phyloP scores from a whole-genome alignment of 2,113 vertebrate genomes.

The Scomber japonicus region DNA sequence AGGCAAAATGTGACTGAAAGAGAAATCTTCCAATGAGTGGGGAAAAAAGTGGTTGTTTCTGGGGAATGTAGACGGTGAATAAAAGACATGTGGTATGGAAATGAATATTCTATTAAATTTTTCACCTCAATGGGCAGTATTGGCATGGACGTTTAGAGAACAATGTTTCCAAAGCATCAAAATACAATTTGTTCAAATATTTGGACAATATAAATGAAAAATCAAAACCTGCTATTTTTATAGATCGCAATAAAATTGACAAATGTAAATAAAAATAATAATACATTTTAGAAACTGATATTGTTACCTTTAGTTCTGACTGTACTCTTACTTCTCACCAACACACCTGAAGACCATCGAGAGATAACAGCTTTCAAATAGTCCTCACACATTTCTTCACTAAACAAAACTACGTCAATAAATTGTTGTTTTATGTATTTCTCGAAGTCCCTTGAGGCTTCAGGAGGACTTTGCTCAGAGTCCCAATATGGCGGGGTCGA shows the following conservation, averaged over 20 bases:
- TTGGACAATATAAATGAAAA: background rate
- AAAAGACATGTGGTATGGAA: constrained; percentile 33
- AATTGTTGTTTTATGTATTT: constrained; percentile 69
- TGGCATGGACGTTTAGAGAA: no score
- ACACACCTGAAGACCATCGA: constrained; percentile 11
- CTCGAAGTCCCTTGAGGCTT: constrained; percentile 60
- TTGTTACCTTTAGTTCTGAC: constrained; percentile 18
- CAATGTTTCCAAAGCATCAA: no score
- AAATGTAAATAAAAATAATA: background rate
- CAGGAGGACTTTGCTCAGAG: constrained; percentile 66
- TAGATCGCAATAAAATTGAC: background rate
- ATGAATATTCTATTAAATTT: constrained; percentile 9
- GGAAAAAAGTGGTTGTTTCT: constrained; percentile 57
- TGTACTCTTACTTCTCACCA: background rate
- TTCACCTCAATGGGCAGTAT: no score
- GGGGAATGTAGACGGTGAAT: constrained; percentile 30
- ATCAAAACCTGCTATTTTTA: constrained; percentile 37
- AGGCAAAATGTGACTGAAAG: constrained; percentile 56
- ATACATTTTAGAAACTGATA: background rate
- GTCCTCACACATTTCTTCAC: constrained; percentile 33
- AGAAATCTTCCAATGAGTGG: constrained; percentile 12
- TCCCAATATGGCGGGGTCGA: constrained; percentile 61
- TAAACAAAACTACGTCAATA: constrained; percentile 44
- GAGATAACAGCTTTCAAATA: constrained; percentile 33
- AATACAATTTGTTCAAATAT: no score